Evolutionary conservation across 2,888 invertebrate species (phyloP).

Genomic region (Cyclophora albipunctata): DNA sequence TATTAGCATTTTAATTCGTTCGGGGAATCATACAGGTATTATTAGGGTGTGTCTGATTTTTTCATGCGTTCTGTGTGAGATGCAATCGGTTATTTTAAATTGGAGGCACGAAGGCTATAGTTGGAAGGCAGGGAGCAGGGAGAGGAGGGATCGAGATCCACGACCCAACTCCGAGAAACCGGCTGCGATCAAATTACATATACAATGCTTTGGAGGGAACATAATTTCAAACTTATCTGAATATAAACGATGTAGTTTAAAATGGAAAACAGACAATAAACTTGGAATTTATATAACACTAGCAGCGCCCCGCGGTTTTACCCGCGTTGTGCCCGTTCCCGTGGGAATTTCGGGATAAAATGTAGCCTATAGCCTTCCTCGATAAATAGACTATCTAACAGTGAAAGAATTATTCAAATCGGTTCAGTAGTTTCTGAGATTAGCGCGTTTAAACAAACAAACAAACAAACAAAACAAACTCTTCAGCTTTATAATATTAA

Average conservation of each 20-base stretch:
- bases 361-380: too few species aligned
- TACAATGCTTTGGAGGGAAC: conserved; percentile 26
- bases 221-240: conserved; percentile 6
- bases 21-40: neutral
- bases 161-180: conserved; percentile 38
- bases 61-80: conserved; percentile 28
- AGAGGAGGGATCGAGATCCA: conserved; percentile 57
- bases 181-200: conserved; percentile 41
- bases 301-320: too few species aligned
- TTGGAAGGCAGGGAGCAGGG: conserved; percentile 31
- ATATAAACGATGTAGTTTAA: neutral
- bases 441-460: too few species aligned
- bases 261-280: neutral
- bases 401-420: too few species aligned
- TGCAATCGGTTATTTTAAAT: conserved; percentile 52
- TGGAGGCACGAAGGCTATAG: conserved; percentile 36
- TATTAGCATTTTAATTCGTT: too few species aligned
- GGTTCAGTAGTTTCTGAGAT: too few species aligned
- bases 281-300: too few species aligned
- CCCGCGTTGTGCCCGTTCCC: too few species aligned
- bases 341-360: too few species aligned
- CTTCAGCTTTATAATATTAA: too few species aligned
- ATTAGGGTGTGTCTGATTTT: conserved; percentile 8
- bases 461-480: too few species aligned
- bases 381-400: too few species aligned